Base-by-base conservation (phyloP, 1,140 invertebrate genomes). In the Antheraea pernyi region DNA sequence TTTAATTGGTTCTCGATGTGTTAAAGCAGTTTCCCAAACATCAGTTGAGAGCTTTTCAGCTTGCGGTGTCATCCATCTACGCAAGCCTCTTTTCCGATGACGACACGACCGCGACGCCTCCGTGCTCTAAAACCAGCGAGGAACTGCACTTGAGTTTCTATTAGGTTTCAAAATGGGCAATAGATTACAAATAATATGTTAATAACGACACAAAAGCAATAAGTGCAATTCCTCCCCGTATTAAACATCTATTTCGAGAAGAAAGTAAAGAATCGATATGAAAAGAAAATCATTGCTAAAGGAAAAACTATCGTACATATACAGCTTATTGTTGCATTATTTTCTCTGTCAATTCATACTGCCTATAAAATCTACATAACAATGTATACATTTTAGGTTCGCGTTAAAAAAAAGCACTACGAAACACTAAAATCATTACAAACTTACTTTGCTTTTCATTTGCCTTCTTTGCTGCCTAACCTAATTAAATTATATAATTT, bases 201-300 rank as follows among this genome's bases (percentile, higher is more conserved):
- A 53, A 53, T 16, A 13, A 13, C 16, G 6, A 16, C 7, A 11
- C 16, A 53, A 22, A 46, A 9, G 46, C n/a, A 70, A 63, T 59
- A 76, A 80, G 83, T 86, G 85, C 85, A 83, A 86, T 88, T 85
- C 82, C 82, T 80, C 69, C 76, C 80, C 81, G 78, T 79, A 68
- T 68, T 2, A 53, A 16, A 53, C 9, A 11, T 7, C 11, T 53
- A 53, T 42, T 42, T 42, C 39, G 39, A 42, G 11, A 42, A 30
- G 1, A 42, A 42, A 42, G 7, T 42, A 42, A 42, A 42, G 7
- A 42, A 9, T 42, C 7, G 39, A 42, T 42, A 42, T 30, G 4
- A 30, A 4, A 30, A n/a, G n/a, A n/a, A n/a, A 30, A 2, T 30
- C 22, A 30, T 30, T 30, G 22, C 22, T 30, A 2, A 30, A 30